phyloP scores from a whole-genome alignment of 2,113 vertebrate genomes.

The Podiceps cristatus region DNA sequence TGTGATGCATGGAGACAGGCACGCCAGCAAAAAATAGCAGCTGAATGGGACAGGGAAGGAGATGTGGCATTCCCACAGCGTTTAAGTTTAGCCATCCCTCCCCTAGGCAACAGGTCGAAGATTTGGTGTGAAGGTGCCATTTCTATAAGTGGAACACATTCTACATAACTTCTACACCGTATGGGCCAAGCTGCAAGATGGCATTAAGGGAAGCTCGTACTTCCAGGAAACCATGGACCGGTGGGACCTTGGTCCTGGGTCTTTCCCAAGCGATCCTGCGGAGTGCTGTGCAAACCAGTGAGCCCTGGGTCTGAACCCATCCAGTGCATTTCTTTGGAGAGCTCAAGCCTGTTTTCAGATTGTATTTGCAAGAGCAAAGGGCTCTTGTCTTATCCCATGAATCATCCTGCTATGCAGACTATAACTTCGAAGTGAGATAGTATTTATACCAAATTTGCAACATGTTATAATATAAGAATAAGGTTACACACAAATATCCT shows the following conservation, averaged over 20 bases:
- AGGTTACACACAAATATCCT: not conserved
- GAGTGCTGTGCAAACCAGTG: not conserved
- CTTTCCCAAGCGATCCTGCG: not conserved
- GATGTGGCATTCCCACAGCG: not conserved
- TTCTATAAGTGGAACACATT: not conserved
- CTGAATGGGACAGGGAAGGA: not conserved
- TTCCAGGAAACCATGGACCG: not conserved
- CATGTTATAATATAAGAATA: not conserved
- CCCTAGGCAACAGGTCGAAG: not conserved
- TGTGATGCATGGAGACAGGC: rapidly evolving
- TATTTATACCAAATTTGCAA: constrained; percentile 16
- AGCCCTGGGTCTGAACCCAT: not conserved
- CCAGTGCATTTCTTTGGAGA: not conserved
- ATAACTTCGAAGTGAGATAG: not conserved
- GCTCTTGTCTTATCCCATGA: not conserved
- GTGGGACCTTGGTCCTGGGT: not conserved
- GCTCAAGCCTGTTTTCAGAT: not conserved
- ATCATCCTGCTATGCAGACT: not conserved
- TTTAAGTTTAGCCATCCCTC: not conserved
- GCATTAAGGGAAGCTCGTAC: not conserved
- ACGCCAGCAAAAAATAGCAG: not conserved
- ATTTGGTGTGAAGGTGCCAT: not conserved
- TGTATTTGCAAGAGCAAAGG: not conserved
- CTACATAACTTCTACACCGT: not conserved
- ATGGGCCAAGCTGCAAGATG: not conserved